These are phyloP conservation scores for Sycobia sp. DNA, from an alignment of 1,140 invertebrate species.

Conservation along the genomic window DNA sequence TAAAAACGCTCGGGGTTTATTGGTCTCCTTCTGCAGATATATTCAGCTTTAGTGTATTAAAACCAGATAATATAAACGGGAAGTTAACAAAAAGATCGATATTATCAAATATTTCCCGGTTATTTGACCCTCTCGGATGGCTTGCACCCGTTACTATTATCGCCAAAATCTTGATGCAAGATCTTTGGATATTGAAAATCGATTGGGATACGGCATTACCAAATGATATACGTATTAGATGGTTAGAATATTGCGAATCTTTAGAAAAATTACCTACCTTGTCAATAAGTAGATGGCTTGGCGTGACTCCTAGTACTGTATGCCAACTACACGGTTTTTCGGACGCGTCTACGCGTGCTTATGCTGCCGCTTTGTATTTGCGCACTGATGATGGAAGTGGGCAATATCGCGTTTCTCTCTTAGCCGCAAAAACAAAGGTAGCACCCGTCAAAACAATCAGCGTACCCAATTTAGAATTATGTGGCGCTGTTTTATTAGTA, in stretches of 20 bases:
- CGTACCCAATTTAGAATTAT: too few species aligned
- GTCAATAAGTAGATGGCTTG: conserved; percentile 4
- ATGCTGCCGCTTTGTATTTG: too few species aligned
- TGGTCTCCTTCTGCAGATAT: too few species aligned
- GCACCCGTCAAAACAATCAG: too few species aligned
- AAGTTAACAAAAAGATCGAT: not conserved
- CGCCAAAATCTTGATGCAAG: conserved; percentile 22
- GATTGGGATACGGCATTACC: conserved; percentile 1
- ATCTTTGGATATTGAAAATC: conserved; percentile 9
- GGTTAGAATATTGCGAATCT: not conserved
- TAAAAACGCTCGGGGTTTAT: too few species aligned
- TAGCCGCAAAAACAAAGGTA: too few species aligned
- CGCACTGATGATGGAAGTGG: too few species aligned
- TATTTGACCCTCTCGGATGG: conserved; percentile 24
- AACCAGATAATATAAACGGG: not conserved
- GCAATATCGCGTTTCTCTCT: too few species aligned
- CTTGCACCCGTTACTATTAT: not conserved
- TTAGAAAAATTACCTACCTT: not conserved
- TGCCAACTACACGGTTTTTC: conserved; percentile 30
- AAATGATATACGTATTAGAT: not conserved
- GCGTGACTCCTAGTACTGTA: not conserved
- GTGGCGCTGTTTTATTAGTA: too few species aligned
- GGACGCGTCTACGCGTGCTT: conserved; percentile 25
- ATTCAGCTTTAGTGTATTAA: too few species aligned
- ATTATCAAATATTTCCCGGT: conserved; percentile 7